phyloP scores from a whole-genome alignment of 2,888 invertebrate genomes.

The Acrobasis repandana region DNA sequence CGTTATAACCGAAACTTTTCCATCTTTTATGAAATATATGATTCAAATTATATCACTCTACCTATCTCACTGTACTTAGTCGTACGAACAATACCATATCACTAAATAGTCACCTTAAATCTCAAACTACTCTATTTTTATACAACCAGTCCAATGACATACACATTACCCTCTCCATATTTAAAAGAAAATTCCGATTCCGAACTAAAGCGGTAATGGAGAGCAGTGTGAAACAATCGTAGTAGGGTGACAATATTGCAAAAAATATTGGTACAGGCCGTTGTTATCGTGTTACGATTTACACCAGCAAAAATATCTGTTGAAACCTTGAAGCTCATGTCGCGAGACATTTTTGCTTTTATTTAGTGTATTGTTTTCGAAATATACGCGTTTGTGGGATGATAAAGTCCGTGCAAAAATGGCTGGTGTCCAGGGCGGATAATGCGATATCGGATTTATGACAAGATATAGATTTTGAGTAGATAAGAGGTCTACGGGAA shows the following conservation, averaged over 20 bases:
- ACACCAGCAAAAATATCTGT: constrained; percentile 62
- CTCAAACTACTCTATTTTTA: background rate
- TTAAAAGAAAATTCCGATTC: background rate
- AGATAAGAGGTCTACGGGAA: background rate
- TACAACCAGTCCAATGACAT: constrained; percentile 18
- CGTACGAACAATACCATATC: constrained; percentile 24
- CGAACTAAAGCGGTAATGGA: constrained; percentile 26
- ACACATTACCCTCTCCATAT: constrained; percentile 27
- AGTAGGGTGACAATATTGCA: constrained; percentile 52
- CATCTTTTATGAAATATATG: no score
- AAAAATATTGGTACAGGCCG: constrained; percentile 33
- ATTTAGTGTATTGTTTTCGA: constrained; percentile 49
- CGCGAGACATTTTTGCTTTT: constrained; percentile 56
- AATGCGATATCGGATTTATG: constrained; percentile 20
- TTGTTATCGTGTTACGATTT: constrained; percentile 79
- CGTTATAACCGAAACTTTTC: no score
- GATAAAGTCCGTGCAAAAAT: constrained; percentile 41
- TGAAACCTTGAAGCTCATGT: constrained; percentile 71
- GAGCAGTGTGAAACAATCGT: constrained; percentile 26
- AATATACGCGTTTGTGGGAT: constrained; percentile 4
- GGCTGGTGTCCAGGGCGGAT: constrained; percentile 18
- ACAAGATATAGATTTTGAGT: background rate
- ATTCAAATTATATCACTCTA: no score
- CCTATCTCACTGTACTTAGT: constrained; percentile 11
- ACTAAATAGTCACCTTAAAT: constrained; percentile 10